A percentile compares a stretch with the other conserved stretches of the same genome.
Conservation (phyloP, 2,888 invertebrate genomes). For the Drosophila greeni region DNA sequence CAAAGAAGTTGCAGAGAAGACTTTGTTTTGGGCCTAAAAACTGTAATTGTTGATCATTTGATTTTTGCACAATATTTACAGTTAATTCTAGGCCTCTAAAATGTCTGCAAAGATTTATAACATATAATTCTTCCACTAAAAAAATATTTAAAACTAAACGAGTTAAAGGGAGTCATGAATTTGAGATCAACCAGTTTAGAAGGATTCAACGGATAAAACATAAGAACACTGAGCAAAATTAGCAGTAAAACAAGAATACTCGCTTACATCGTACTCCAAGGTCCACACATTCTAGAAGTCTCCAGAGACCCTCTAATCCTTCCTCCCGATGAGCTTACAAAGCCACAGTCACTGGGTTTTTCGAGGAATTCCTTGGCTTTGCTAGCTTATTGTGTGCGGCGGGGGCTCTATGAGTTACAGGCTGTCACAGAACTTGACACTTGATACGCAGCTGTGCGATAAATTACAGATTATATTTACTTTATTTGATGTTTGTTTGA, state of each 20-base stretch:
- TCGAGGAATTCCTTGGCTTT: constrained; percentile 1
- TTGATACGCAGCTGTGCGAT: constrained; percentile 1
- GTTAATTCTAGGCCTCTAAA: neutral
- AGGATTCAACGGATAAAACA: neutral
- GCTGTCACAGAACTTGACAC: neutral
- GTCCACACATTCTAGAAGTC: neutral
- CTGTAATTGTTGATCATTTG: too few relatives aligned
- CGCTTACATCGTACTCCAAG: neutral
- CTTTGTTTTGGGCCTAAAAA: neutral
- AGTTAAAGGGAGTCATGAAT: neutral
- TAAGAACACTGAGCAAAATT: neutral
- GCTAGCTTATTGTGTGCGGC: neutral
- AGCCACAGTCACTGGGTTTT: neutral
- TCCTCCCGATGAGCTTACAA: neutral
- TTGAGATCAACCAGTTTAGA: neutral
- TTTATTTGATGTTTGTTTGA: neutral
- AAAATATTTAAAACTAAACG: neutral
- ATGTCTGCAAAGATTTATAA: too few relatives aligned
- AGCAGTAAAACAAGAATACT: neutral
- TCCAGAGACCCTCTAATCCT: neutral
- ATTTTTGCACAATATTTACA: neutral
- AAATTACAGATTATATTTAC: neutral
- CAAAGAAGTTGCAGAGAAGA: neutral
- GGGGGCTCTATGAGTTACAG: neutral
- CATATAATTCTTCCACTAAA: too few relatives aligned